phyloP scores from a whole-genome alignment of 2,113 vertebrate species.

The Todiramphus saurophagus region DNA sequence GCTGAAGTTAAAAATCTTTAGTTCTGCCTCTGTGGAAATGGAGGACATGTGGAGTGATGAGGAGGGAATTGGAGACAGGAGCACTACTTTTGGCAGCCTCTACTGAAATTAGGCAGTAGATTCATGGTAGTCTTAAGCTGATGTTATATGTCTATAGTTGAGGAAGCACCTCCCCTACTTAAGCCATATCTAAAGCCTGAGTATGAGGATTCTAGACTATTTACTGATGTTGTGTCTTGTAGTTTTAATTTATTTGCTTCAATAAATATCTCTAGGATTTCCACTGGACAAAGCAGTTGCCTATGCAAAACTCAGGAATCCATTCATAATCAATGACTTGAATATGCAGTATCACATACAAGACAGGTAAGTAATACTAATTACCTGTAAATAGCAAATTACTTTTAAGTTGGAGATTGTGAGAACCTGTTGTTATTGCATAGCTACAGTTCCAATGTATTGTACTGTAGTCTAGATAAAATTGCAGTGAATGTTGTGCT shows the following conservation, averaged over 20 bases:
- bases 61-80: not conserved
- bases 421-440: not conserved
- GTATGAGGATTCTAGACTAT: not conserved
- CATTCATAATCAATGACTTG: slow-evolving; percentile 91
- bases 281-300: slow-evolving; percentile 92
- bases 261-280: slow-evolving; percentile 79
- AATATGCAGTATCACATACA: slow-evolving; percentile 92
- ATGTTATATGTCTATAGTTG: not conserved
- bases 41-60: not conserved
- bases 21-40: not conserved
- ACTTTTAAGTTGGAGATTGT: not conserved
- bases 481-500: not conserved
- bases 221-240: not conserved
- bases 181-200: not conserved
- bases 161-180: not conserved
- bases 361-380: slow-evolving; percentile 80
- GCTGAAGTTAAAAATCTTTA: not conserved
- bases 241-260: slow-evolving; percentile 52
- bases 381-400: not conserved
- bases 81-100: not conserved
- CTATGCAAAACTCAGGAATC: slow-evolving; percentile 90
- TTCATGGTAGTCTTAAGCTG: not conserved
- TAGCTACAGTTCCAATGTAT: not conserved
- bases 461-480: not conserved
- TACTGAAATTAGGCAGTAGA: not conserved